Percentiles rank a stretch among this genome's conserved stretches.
phyloP scores from a whole-genome alignment of 2,113 vertebrate species.

The Uria lomvia region DNA sequence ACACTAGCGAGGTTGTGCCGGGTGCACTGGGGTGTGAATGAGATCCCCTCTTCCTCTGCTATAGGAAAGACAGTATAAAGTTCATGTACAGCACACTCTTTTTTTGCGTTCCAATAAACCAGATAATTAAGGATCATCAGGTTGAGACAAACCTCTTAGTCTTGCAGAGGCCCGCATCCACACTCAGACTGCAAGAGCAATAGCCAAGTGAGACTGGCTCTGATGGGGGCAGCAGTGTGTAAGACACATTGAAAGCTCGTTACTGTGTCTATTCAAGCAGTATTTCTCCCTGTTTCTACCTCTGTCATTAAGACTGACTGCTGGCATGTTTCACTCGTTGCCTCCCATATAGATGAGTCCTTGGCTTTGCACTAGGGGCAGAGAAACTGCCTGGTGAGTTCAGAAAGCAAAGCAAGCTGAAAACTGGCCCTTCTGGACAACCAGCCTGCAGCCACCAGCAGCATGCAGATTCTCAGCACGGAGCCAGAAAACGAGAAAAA shows the following conservation, averaged over 20 bases:
- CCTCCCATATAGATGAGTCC: neutral
- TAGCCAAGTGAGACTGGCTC: neutral
- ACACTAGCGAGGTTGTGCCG: neutral
- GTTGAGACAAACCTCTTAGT: neutral
- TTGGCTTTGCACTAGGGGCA: neutral
- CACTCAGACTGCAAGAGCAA: neutral
- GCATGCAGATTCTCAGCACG: neutral
- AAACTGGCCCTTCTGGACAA: neutral
- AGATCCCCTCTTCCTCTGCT: neutral
- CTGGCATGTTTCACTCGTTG: neutral
- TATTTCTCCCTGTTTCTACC: neutral
- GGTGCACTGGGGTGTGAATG: accelerated
- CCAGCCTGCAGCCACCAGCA: neutral
- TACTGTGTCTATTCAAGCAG: neutral
- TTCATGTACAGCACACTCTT: neutral
- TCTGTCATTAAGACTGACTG: neutral
- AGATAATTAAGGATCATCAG: neutral
- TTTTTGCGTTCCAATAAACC: neutral
- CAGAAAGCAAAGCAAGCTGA: neutral
- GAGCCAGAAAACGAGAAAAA: neutral
- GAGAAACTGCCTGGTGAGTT: neutral
- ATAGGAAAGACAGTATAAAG: neutral
- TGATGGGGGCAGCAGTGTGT: neutral
- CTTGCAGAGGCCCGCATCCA: neutral
- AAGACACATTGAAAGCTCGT: neutral